Percentiles rank a stretch among this genome's conserved stretches.
Conservation (phyloP, 2,797 vertebrate genomes). For the Lateolabrax maculatus region DNA sequence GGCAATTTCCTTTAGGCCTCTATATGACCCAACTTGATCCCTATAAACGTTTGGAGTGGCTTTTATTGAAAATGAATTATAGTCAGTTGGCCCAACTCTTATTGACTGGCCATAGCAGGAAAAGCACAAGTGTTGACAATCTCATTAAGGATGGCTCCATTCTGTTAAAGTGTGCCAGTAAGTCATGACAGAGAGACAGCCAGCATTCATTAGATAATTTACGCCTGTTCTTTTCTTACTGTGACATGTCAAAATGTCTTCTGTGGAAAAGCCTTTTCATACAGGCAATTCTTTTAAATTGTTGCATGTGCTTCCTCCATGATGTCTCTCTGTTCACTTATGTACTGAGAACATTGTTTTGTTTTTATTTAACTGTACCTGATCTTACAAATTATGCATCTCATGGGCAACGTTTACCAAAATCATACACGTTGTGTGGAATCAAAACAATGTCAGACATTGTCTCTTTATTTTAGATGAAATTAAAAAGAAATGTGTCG, state of each 20-base stretch:
- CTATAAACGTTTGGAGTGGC: not conserved
- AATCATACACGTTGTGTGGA: not conserved
- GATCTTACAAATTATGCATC: not conserved
- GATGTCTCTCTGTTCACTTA: not conserved
- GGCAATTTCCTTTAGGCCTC: not conserved
- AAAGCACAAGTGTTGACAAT: not conserved
- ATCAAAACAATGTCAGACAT: constrained; percentile 17
- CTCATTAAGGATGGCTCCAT: not conserved
- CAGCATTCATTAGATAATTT: not conserved
- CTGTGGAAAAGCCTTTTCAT: not conserved
- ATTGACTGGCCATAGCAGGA: not conserved
- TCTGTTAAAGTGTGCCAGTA: not conserved
- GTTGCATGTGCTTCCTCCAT: not conserved
- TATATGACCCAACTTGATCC: not conserved
- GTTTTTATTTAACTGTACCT: not conserved
- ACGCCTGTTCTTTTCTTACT: not conserved
- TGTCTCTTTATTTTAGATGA: constrained; percentile 46
- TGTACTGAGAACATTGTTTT: not conserved
- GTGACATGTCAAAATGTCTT: not conserved
- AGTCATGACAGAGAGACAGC: not conserved
- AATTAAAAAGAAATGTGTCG: not conserved
- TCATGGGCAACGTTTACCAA: not conserved
- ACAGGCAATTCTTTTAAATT: not conserved
- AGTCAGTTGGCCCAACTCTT: not conserved
- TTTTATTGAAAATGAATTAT: not conserved